Conservation (phyloP, 2,888 invertebrate species). For the Diaphora mendica region DNA sequence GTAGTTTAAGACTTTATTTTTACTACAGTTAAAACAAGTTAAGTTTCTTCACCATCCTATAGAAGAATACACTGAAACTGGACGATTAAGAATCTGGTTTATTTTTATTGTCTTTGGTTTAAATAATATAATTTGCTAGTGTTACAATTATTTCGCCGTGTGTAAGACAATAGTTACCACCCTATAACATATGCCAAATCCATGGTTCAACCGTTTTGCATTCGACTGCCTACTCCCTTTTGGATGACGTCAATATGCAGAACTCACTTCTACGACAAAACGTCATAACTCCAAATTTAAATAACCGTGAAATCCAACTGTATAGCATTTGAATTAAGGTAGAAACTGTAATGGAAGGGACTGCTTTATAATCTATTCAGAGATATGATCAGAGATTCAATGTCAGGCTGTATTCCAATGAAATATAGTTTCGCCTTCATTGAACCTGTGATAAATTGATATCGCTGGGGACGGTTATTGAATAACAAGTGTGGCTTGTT, state of each 20-base stretch:
- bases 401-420: conserved; percentile 78
- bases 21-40: too few relatives aligned
- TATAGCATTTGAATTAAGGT: background rate
- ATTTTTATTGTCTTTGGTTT: too few relatives aligned
- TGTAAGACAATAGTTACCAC: conserved; percentile 74
- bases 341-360: conserved; percentile 19
- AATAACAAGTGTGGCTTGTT: conserved; percentile 82
- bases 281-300: conserved; percentile 39
- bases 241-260: conserved; percentile 85
- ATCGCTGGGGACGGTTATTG: conserved; percentile 78
- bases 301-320: conserved; percentile 25
- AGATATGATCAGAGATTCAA: conserved; percentile 64
- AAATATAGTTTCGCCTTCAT: conserved; percentile 86
- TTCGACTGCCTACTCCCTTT: conserved; percentile 83
- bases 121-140: too few relatives aligned
- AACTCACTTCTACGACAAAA: conserved; percentile 52
- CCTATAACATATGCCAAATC: conserved; percentile 86
- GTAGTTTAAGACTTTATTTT: too few relatives aligned
- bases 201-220: conserved; percentile 85
- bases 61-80: too few relatives aligned
- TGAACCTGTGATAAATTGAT: conserved; percentile 85
- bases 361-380: conserved; percentile 57
- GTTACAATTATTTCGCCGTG: conserved; percentile 46
- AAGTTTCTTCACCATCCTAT: too few relatives aligned
- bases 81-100: too few relatives aligned